Conservation (phyloP, 2,113 vertebrate species). For the Tenrec ecaudatus region DNA sequence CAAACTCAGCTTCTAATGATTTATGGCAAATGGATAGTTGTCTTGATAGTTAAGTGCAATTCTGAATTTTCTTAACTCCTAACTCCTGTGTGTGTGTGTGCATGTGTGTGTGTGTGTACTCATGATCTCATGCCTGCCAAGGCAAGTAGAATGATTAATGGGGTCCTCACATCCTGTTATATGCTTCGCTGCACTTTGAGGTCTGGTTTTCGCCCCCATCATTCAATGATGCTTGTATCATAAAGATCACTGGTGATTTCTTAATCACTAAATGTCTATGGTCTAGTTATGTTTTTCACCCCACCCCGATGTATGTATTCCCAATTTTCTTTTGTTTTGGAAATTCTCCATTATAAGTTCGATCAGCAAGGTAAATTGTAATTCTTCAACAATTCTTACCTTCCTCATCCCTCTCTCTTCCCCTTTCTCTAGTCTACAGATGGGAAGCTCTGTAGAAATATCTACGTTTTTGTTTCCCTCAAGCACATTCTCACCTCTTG, state of each 20-base stretch:
- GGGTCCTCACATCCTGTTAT: not conserved
- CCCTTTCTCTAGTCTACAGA: not conserved
- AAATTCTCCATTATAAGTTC: not conserved
- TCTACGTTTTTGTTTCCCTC: no score
- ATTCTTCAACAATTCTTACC: not conserved
- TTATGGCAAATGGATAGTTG: not conserved
- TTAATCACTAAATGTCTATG: not conserved
- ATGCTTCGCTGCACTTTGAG: not conserved
- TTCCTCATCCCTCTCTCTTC: not conserved
- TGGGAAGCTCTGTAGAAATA: not conserved
- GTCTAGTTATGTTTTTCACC: not conserved
- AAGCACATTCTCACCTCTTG: no score
- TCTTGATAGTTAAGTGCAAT: slow-evolving; percentile 22
- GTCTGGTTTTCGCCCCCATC: not conserved
- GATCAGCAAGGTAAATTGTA: no score
- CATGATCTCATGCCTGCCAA: not conserved
- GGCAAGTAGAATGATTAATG: not conserved
- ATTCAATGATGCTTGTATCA: not conserved
- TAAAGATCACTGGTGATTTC: not conserved
- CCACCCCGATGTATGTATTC: not conserved
- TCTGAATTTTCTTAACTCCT: not conserved
- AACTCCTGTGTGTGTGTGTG: not conserved
- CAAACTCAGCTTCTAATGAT: not conserved
- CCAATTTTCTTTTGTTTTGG: not conserved
- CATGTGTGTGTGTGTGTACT: not conserved